Evolutionary conservation across 2,888 invertebrate species (phyloP), one percentile per base, ranked within the genome.

Genomic region (Acanthococcus lagerstroemiae): DNA sequence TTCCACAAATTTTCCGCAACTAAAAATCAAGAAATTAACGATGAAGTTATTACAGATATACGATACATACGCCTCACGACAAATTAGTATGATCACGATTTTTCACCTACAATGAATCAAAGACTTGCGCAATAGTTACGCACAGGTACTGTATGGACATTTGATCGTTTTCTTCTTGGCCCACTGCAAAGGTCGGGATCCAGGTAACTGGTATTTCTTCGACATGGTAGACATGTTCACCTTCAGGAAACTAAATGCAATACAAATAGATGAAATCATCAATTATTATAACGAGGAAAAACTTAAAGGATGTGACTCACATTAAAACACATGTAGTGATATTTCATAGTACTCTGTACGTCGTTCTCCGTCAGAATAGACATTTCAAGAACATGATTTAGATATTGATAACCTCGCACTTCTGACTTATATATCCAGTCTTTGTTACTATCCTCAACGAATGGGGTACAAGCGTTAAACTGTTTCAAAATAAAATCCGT

Each of bases 71-170:
- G n/a, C 48, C 48, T 48, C 48, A 48, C 19, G 48, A 6, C 19
- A 48, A 48, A 48, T 48, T 17, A 48, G 48, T 48, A 48, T 48
- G 48, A 48, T 48, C 17, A 48, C 19, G 48, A 48, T 48, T 48
- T 48, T 48, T 48, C 48, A 48, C 48, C 48, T 48, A 19, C 48
- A 48, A 48, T 48, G 15, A 48, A 15, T 15, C 48, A 48, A 48
- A 48, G 48, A 48, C 19, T 48, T 48, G 48, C n/a, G 48, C 48
- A 17, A 48, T 48, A 48, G 48, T 17, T 48, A 15, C 19, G 12
- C 7, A 48, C 48, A 15, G 48, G 48, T 19, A 48, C 48, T 48
- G 19, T 48, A 48, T 48, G 6, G 37, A 30, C 6, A 30, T 30
- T 30, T 15, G 6, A 30, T 30, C 37, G 7, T 30, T 30, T 15